phyloP scores from a whole-genome alignment of 2,113 vertebrate genomes.

The Ceuthmochares aereus region DNA sequence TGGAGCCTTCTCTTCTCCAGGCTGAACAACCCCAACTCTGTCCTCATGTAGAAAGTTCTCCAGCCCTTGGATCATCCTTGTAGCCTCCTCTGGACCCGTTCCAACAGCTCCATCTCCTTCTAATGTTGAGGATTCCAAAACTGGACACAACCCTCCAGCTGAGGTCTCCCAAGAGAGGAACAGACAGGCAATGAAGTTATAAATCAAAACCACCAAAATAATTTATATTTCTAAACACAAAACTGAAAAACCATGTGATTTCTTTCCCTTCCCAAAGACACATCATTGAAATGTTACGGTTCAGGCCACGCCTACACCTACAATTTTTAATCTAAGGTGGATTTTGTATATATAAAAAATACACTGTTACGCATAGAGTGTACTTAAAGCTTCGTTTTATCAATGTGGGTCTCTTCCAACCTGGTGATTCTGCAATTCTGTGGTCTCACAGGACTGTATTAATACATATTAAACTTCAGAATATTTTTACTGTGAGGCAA shows the following conservation, averaged over 20 bases:
- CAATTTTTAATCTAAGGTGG: neutral
- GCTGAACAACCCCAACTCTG: too few species aligned
- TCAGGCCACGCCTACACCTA: neutral
- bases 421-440: too few species aligned
- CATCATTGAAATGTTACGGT: neutral
- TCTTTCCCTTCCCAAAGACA: neutral
- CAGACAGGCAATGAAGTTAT: neutral
- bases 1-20: too few species aligned
- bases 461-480: neutral
- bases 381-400: neutral
- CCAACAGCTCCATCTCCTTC: too few species aligned
- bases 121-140: too few species aligned
- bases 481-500: neutral
- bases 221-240: rapidly evolving
- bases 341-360: neutral
- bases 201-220: neutral
- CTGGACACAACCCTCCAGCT: too few species aligned
- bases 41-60: too few species aligned
- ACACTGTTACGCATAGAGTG: neutral
- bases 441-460: neutral
- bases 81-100: too few species aligned
- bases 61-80: too few species aligned
- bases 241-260: neutral
- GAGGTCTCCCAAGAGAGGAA: too few species aligned
- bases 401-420: too few species aligned